phyloP scores from a whole-genome alignment of 2,113 vertebrate genomes.

The Vanacampus margaritifer region DNA sequence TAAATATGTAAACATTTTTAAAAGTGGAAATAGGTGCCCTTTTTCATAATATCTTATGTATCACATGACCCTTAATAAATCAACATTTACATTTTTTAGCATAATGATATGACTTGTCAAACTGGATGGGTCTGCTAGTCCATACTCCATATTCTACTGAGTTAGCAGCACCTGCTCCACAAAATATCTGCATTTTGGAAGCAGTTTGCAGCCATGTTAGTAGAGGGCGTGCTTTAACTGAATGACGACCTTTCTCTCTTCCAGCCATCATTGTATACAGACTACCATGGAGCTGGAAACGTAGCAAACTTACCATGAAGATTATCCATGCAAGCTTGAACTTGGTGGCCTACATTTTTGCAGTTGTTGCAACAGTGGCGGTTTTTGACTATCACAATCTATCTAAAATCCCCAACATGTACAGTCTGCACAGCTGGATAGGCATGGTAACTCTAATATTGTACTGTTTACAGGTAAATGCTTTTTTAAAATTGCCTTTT shows the following conservation, averaged over 20 bases:
- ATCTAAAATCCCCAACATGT: constrained; percentile 87
- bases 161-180: neutral
- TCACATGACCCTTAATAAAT: neutral
- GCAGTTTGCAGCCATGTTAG: too few relatives aligned
- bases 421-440: constrained; percentile 97
- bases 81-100: neutral
- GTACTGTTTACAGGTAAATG: constrained; percentile 82
- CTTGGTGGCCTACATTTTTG: constrained; percentile 77
- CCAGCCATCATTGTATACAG: constrained; percentile 81
- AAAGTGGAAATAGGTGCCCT: too few relatives aligned
- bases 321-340: constrained; percentile 88
- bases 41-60: neutral
- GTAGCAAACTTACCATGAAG: constrained; percentile 92
- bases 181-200: neutral
- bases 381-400: constrained; percentile 89
- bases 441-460: constrained; percentile 80
- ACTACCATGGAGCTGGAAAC: constrained; percentile 93
- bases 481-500: neutral
- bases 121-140: neutral
- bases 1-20: too few relatives aligned
- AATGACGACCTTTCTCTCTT: constrained; percentile 17
- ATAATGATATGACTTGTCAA: neutral
- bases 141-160: neutral
- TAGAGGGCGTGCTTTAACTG: too few relatives aligned
- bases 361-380: constrained; percentile 80